Evolutionary conservation across 2,797 vertebrate species (phyloP), one percentile per base, ranked within the genome.

Genomic region (Varecia variegata): DNA sequence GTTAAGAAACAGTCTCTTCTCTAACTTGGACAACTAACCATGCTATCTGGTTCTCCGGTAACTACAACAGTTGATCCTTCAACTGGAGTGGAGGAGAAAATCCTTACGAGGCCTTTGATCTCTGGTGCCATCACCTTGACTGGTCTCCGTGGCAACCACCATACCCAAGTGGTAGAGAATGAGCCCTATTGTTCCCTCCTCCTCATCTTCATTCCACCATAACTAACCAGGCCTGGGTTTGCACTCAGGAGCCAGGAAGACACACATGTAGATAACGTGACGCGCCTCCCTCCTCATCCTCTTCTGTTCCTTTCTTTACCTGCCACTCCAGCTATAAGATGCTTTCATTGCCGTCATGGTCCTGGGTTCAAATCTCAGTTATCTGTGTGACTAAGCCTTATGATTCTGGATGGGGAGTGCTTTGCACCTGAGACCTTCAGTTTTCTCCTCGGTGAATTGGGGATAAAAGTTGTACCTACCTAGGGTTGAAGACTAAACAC

Each of bases 101-200:
- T 23, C 30, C 85, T 45, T 40, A 62, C 27, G 83, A 97, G 90
- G 83, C 56, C 96, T 98, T 98, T 98, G 96, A 98, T 97, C 93
- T 97, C 89, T 79, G 58, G 88, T 90, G 95, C 62, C 81, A 65
- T 52, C 95, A 79, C 95, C 94, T 95, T 97, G 94, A 92, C 65
- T 52, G 0, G 68, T 98, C 97, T 94, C 98, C 8, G 1, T 88
- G 97, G 96, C 0, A 8, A 98, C 97, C 81, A 18, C 52, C 15
- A 27, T 10, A 89, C 71, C 88, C 0, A 0, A 0, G 0, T 9
- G 62, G 96, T 83, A 12, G 1, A 98, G 96, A 98, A 98, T 96
- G 97, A 95, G 50, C 30, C 35, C 81, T 67, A 73, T 71, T 98
- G 97, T 97, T 89, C 35, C 17, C 6, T 43, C 47, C 76, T 93